Evolutionary conservation across 2,113 vertebrate species (phyloP), one percentile per base, ranked within the genome.

Genomic region (Apeltes quadracus): DNA sequence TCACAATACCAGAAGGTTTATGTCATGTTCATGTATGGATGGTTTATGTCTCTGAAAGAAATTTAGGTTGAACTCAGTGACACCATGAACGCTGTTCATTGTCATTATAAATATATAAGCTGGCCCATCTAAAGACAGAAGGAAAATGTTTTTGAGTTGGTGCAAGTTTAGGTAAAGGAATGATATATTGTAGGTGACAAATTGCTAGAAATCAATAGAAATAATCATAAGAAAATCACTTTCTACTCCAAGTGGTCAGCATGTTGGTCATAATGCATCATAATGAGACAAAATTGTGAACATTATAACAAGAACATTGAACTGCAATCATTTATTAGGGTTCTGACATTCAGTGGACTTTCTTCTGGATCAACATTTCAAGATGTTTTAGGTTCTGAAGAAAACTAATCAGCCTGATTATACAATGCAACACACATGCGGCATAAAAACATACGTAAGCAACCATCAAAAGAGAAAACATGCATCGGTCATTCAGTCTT

Each of bases 281-380:
- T n/a, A 57, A 57, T 27, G 2, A 75, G 14, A 53, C 9, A 41
- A 34, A 53, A 14, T 25, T 29, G 7, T 34, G 5, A 55, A 72
- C 14, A 0, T 61, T 61, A 53, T 38, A 29, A 25, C 7, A 27
- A 68, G 16, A 39, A 54, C 20, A 64, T 18, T 43, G 44, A 43
- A 61, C 23, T 46, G 13, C 7, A 41, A 73, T 2, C 20, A 46
- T 79, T 79, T 74, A 73, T 64, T 69, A 22, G 4, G 20, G 2
- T 41, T 48, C 50, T 41, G 27, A 68, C 57, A 68, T 41, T 20
- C 27, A 25, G 15, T 18, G 1, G 44, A 34, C 13, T 11, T 18
- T 34, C 41, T 14, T 51, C 25, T 34, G 0, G 14, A 56, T 4
- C 16, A 3, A 69, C 25, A 41, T 51, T 61, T 67, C 2, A 5